Evolutionary conservation across 2,113 vertebrate genomes (phyloP).

Genomic region (Microtus richardsoni): DNA sequence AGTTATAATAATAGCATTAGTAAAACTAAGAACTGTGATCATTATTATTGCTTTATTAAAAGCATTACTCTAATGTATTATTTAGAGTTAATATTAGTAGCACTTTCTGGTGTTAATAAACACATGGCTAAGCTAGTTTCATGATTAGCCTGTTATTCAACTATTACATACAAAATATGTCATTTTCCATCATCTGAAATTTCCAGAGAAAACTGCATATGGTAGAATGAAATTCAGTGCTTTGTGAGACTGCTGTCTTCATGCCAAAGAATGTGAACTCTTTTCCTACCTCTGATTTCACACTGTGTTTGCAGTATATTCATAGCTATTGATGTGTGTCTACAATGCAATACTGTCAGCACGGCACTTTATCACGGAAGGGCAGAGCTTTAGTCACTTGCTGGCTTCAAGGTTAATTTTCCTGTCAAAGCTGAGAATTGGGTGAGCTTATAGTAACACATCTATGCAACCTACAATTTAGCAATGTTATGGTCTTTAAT

Average conservation of each 20-base stretch:
- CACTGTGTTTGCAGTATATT: background rate
- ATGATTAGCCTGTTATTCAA: background rate
- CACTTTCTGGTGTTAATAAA: background rate
- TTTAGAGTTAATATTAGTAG: constrained; percentile 58
- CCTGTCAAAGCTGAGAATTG: constrained; percentile 13
- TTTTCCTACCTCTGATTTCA: background rate
- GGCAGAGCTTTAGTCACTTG: background rate
- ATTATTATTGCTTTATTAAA: background rate
- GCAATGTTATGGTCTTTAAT: constrained; percentile 32
- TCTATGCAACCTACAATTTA: constrained; percentile 1
- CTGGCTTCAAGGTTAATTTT: constrained; percentile 49
- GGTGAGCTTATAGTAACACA: constrained; percentile 36
- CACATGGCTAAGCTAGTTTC: background rate
- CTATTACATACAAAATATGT: background rate
- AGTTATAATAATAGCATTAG: background rate
- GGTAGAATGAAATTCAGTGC: background rate
- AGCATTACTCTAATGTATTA: constrained; percentile 53
- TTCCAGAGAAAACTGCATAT: background rate
- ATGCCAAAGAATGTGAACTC: background rate
- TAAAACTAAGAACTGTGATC: background rate
- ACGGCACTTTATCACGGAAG: background rate
- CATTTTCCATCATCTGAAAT: background rate
- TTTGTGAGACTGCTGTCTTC: background rate
- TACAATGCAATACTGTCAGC: background rate
- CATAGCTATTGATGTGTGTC: background rate